Conservation (phyloP, 2,888 invertebrate genomes). For the Ferdinandea cuprea region DNA sequence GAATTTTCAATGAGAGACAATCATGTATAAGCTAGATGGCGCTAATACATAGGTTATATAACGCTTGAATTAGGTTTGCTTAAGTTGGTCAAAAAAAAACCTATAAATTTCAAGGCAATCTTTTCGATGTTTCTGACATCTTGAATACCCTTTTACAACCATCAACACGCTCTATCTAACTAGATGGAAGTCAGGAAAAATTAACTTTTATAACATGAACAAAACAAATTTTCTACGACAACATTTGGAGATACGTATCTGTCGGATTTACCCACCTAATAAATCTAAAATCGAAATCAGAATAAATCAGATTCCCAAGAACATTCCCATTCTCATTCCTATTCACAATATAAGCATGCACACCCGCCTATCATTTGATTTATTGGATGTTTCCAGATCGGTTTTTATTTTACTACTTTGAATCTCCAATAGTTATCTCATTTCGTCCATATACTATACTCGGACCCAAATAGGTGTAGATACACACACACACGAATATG, state of each 20-base stretch:
- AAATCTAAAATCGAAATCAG: conserved; percentile 65
- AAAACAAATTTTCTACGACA: conserved; percentile 20
- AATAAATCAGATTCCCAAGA: conserved; percentile 62
- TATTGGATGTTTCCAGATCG: conserved; percentile 56
- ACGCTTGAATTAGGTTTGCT: too few relatives aligned
- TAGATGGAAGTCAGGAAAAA: too few relatives aligned
- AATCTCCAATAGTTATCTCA: conserved; percentile 22
- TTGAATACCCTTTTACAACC: too few relatives aligned
- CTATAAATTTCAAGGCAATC: too few relatives aligned
- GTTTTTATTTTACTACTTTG: conserved; percentile 17
- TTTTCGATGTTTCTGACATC: too few relatives aligned
- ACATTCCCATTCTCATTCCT: conserved; percentile 28
- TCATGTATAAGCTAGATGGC: too few relatives aligned
- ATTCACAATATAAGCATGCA: conserved; percentile 36
- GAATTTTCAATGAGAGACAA: too few relatives aligned
- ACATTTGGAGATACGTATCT: conserved; percentile 58
- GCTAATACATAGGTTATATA: too few relatives aligned
- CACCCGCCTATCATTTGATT: conserved; percentile 59
- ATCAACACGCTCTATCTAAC: too few relatives aligned
- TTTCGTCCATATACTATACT: conserved; percentile 16
- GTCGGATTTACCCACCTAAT: conserved; percentile 67
- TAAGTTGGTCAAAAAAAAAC: too few relatives aligned
- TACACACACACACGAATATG: neutral
- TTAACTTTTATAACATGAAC: too few relatives aligned
- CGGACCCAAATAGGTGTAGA: neutral